Percentiles rank a stretch among this genome's conserved stretches.
phyloP scores from a whole-genome alignment of 1,140 invertebrate species.

The Ips typographus region DNA sequence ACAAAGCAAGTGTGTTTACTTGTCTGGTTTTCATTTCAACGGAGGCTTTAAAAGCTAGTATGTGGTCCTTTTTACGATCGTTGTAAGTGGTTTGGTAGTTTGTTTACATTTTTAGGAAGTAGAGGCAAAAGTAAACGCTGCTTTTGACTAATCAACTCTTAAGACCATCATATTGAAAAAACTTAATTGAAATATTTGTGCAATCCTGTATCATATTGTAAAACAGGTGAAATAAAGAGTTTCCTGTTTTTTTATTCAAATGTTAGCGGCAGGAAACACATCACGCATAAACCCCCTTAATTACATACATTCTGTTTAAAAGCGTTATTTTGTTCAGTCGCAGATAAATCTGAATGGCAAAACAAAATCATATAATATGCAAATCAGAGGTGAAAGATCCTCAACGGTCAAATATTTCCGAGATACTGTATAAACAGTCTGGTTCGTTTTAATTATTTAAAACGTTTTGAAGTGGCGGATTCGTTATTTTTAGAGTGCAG shows the following conservation, averaged over 20 bases:
- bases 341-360: slow-evolving; percentile 15
- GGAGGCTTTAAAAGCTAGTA: no score
- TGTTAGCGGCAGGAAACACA: neutral
- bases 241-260: slow-evolving; percentile 2
- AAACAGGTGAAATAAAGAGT: neutral
- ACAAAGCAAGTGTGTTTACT: no score
- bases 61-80: no score
- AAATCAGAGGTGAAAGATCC: slow-evolving; percentile 27
- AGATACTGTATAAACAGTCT: slow-evolving; percentile 1
- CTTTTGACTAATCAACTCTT: no score
- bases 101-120: no score
- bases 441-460: neutral
- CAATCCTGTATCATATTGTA: no score
- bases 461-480: neutral
- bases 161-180: no score
- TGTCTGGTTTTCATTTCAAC: no score
- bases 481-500: neutral
- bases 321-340: slow-evolving; percentile 2
- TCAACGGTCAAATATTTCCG: slow-evolving; percentile 18
- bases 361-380: slow-evolving; percentile 13
- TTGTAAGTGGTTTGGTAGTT: no score
- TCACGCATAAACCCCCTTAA: slow-evolving; percentile 4
- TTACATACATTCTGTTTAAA: neutral
- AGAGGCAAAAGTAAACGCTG: no score
- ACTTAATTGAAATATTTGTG: no score